Conservation (phyloP, 2,888 invertebrate genomes). For the Pollenia griseotomentosa region DNA sequence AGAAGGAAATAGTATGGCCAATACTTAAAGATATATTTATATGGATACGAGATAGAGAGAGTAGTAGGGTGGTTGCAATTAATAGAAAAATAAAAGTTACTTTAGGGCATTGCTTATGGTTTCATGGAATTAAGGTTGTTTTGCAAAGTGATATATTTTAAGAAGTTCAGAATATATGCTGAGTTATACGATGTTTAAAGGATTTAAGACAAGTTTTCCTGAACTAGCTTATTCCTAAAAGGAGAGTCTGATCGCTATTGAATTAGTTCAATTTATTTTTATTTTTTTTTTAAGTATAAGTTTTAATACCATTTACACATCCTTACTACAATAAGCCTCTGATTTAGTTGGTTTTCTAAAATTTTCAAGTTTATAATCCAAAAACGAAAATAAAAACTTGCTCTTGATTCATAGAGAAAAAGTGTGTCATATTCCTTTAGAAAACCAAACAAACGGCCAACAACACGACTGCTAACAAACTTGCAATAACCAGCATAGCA, state of each 20-base stretch:
- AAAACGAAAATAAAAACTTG: constrained; percentile 31
- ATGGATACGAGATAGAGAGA: neutral
- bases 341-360: neutral
- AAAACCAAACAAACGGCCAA: constrained; percentile 41
- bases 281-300: no score
- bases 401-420: constrained; percentile 53
- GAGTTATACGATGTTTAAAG: no score
- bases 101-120: no score
- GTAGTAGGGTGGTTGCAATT: neutral
- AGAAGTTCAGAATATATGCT: no score
- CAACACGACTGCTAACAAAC: constrained; percentile 5
- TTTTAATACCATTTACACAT: neutral
- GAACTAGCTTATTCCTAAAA: no score
- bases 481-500: constrained; percentile 23
- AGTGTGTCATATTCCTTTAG: constrained; percentile 68
- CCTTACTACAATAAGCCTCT: neutral
- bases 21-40: neutral
- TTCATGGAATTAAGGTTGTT: no score
- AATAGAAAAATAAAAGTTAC: neutral
- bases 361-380: constrained; percentile 33
- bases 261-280: no score
- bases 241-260: no score
- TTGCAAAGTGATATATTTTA: no score
- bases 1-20: constrained; percentile 30
- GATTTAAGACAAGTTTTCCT: no score